Evolutionary conservation across 2,888 invertebrate species (phyloP).

Genomic region (Lasioglossum lativentre): DNA sequence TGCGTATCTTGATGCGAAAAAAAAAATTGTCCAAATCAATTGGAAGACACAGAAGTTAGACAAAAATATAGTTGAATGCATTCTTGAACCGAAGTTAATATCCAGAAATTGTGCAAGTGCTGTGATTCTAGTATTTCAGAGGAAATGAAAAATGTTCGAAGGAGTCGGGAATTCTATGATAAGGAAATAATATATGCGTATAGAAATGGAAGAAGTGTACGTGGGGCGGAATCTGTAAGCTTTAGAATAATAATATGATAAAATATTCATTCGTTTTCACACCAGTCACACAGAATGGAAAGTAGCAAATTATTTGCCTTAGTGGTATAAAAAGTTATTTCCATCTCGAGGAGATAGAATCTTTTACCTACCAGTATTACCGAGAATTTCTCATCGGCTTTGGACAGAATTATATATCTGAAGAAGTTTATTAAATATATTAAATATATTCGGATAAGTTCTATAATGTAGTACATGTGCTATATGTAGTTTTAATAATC

Average conservation of each 20-base stretch:
- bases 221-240: not conserved
- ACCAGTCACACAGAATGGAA: not conserved
- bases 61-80: not conserved
- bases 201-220: not conserved
- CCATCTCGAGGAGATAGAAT: not conserved
- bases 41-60: no score
- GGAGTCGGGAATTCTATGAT: not conserved
- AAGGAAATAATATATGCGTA: not conserved
- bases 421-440: not conserved
- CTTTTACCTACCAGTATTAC: not conserved
- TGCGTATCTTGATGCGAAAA: no score
- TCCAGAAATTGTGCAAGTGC: not conserved
- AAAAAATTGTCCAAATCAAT: no score
- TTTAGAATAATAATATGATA: conserved; percentile 8
- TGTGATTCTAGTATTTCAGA: not conserved
- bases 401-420: not conserved
- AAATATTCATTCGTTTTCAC: conserved; percentile 5
- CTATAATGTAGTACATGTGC: not conserved
- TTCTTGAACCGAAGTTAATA: not conserved
- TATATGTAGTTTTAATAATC: not conserved
- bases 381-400: not conserved
- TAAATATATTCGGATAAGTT: not conserved
- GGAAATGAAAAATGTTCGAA: not conserved
- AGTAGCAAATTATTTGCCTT: conserved; percentile 14
- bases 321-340: not conserved